Evolutionary conservation across 2,113 vertebrate genomes (phyloP).

Genomic region (Synodontis membranacea): DNA sequence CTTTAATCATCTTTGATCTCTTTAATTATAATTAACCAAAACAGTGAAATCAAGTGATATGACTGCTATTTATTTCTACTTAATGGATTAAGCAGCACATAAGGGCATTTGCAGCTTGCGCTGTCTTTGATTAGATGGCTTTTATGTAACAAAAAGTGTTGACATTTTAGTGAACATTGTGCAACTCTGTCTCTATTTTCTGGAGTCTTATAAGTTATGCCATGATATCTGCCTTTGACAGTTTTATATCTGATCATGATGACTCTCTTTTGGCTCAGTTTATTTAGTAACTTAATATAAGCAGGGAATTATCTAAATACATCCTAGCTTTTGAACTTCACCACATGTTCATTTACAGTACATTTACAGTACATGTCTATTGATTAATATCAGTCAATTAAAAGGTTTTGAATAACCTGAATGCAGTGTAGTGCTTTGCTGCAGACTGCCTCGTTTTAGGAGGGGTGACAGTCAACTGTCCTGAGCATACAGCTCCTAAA

Average conservation of each 20-base stretch:
- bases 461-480: slow-evolving; percentile 67
- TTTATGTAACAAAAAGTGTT: not conserved
- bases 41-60: not conserved
- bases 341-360: not conserved
- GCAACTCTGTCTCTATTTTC: not conserved
- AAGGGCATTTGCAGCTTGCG: not conserved
- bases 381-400: not conserved
- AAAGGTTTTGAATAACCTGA: slow-evolving; percentile 58
- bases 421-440: slow-evolving; percentile 78
- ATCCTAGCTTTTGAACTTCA: not conserved
- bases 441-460: slow-evolving; percentile 84
- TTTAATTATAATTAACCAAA: not conserved
- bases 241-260: not conserved
- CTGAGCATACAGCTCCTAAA: slow-evolving; percentile 81
- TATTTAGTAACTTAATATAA: not conserved
- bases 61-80: not conserved
- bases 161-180: not conserved
- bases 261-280: not conserved
- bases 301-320: not conserved
- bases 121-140: not conserved
- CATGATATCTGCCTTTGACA: not conserved
- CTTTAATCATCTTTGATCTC: not conserved
- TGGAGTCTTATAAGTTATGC: not conserved
- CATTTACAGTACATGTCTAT: no score
- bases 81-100: not conserved